Evolutionary conservation across 2,113 vertebrate species (phyloP).

Genomic region (Rhea pennata): DNA sequence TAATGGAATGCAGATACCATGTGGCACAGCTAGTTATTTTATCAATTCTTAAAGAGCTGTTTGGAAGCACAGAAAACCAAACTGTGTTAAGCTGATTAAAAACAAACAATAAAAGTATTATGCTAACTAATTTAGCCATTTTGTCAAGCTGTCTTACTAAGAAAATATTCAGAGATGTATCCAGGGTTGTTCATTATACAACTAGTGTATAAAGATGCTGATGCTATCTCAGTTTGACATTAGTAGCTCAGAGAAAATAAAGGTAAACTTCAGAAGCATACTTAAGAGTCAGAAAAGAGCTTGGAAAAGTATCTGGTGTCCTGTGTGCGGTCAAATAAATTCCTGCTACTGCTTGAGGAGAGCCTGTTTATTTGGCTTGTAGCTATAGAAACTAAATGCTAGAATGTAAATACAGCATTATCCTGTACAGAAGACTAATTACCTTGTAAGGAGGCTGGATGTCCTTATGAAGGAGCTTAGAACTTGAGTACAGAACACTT

Average conservation of each 20-base stretch:
- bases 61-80: neutral
- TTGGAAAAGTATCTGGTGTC: neutral
- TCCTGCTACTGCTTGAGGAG: neutral
- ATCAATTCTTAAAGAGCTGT: neutral
- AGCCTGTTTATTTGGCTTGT: neutral
- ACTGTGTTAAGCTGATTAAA: neutral
- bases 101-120: neutral
- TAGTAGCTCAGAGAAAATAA: neutral
- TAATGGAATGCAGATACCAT: accelerated
- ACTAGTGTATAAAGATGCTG: neutral
- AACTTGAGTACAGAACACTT: neutral
- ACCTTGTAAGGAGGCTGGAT: neutral
- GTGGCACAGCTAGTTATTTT: neutral
- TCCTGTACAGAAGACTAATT: neutral
- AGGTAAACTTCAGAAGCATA: too few species aligned
- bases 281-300: neutral
- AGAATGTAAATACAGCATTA: neutral
- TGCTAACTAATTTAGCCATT: neutral
- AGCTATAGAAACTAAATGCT: neutral
- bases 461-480: neutral
- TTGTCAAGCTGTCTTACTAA: neutral
- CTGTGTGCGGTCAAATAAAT: neutral
- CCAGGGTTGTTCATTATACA: neutral
- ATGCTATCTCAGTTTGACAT: neutral
- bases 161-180: accelerated